These are phyloP conservation scores for Nipponacmea schrenckii DNA, from an alignment of 2,888 invertebrate genomes.

Conservation along the genomic window DNA sequence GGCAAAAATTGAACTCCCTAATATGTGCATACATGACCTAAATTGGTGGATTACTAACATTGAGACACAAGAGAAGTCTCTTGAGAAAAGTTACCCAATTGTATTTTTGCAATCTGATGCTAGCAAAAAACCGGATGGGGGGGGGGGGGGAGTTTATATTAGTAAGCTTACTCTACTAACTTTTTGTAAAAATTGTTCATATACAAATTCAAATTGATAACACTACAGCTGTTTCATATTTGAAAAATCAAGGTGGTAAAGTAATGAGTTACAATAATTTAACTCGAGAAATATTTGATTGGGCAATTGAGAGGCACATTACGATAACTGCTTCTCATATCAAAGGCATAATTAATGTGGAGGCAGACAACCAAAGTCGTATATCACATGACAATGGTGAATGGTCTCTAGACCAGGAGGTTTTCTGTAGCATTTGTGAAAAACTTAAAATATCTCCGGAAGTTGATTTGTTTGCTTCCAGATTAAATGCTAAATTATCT, in stretches of 20 bases:
- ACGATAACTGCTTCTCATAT: slow-evolving; percentile 14
- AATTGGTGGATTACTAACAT: slow-evolving; percentile 9
- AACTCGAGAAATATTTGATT: slow-evolving; percentile 9
- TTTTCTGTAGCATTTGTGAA: too few relatives aligned
- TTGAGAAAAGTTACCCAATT: not conserved
- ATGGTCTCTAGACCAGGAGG: too few relatives aligned
- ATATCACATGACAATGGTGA: too few relatives aligned
- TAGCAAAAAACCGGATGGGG: not conserved
- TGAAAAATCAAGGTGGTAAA: slow-evolving; percentile 7
- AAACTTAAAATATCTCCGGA: slow-evolving; percentile 7
- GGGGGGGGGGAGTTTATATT: not conserved
- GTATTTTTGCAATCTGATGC: not conserved
- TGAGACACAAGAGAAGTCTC: too few relatives aligned
- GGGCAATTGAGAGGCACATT: slow-evolving; percentile 10
- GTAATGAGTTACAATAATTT: slow-evolving; percentile 4
- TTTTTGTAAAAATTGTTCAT: not conserved
- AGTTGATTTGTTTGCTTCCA: slow-evolving; percentile 21
- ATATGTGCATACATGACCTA: not conserved
- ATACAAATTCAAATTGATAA: slow-evolving; percentile 3
- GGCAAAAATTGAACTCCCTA: not conserved
- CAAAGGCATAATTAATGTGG: slow-evolving; percentile 1
- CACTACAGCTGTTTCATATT: not conserved
- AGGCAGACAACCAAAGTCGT: too few relatives aligned
- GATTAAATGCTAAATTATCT: slow-evolving; percentile 16
- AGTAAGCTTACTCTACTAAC: not conserved